Base-by-base conservation (phyloP, 2,888 invertebrate species). In the Chromoteleia sp. region DNA sequence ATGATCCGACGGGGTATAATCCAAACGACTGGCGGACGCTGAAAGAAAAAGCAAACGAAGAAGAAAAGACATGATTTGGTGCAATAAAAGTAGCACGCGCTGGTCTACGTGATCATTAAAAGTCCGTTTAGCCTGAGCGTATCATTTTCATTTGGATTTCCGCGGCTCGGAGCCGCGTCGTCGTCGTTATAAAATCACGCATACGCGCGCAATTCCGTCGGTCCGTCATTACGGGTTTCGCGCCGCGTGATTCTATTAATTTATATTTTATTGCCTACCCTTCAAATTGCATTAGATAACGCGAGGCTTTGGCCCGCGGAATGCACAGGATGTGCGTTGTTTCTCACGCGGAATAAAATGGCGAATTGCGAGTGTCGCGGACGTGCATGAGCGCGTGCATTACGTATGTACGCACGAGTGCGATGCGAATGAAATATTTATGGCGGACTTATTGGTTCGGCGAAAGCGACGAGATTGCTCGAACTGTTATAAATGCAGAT, bases 301-400 rank as follows among this genome's bases (percentile, higher is more conserved):
- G 65, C 65, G 73, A 82, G 61, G 74, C 78, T 81, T 82, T n/a
- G 10, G 73, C 80, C 80, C 84, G 78, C 83, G 78, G 81, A 81
- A 83, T 83, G 73, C 68, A 80, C 86, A 84, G 85, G 84, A 85
- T 85, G 85, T 83, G 78, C 70, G 83, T 83, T 79, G 80, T 85
- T 87, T 86, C 86, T 85, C 86, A 85, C 84, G 81, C 83, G 81
- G 78, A 86, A 86, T 85, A 84, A 87, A 87, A 86, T 80, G 76
- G 84, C 63, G 82, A 70, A 67, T 67, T 81, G 82, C 80, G 71
- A 80, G 83, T 83, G 83, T 84, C 84, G 83, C 84, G 83, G 84
- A 84, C 81, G 83, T 83, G 83, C 84, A 73, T 70, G 83, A 76
- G 77, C 75, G 30, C 52, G 33, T 54, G 36, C 56, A 36, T 85